Percentiles rank a stretch among this genome's conserved stretches.
phyloP scores from a whole-genome alignment of 2,888 invertebrate genomes.

The Leucozona laternaria region DNA sequence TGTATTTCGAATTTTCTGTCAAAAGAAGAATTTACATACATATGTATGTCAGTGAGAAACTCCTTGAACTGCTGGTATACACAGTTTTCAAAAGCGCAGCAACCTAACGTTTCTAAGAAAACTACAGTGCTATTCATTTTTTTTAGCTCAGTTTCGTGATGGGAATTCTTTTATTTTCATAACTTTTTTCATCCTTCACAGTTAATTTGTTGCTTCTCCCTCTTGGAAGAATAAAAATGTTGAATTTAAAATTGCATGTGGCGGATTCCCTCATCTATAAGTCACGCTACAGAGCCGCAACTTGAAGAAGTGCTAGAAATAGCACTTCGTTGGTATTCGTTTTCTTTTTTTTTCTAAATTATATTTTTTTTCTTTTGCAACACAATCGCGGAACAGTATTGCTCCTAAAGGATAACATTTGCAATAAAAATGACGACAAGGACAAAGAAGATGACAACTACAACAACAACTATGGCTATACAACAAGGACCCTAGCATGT shows the following conservation, averaged over 20 bases:
- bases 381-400: constrained; percentile 60
- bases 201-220: constrained; percentile 57
- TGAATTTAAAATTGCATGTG: constrained; percentile 41
- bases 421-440: constrained; percentile 68
- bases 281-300: constrained; percentile 43
- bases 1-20: constrained; percentile 15
- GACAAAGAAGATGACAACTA: constrained; percentile 15
- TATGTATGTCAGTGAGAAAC: background rate
- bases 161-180: constrained; percentile 14
- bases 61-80: constrained; percentile 13
- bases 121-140: background rate
- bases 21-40: too few relatives aligned
- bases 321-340: constrained; percentile 13
- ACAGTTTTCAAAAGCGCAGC: background rate
- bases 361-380: constrained; percentile 41
- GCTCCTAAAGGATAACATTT: constrained; percentile 71
- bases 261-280: constrained; percentile 37
- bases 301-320: constrained; percentile 22
- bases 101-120: background rate
- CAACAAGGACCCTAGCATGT: background rate
- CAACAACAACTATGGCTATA: background rate
- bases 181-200: constrained; percentile 19
- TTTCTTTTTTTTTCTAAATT: constrained; percentile 5
- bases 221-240: background rate
- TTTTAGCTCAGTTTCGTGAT: constrained; percentile 23